These are phyloP conservation scores for Aphelinus certus DNA, from an alignment of 1,140 invertebrate genomes.

Conservation along the genomic window DNA sequence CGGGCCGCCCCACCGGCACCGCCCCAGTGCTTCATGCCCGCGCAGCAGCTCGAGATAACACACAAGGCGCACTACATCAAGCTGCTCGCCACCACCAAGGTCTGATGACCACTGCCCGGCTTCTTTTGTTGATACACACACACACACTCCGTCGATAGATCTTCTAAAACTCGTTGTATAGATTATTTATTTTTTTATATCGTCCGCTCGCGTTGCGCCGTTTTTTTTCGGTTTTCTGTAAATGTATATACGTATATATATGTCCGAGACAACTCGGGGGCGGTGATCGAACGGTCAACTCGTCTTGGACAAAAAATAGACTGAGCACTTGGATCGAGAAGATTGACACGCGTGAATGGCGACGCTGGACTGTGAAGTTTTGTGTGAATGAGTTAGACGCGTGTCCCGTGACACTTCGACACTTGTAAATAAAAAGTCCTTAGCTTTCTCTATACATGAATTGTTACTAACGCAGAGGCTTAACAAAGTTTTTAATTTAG, in stretches of 20 bases:
- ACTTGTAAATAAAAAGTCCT: constrained; percentile 10
- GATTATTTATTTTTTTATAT: too few species aligned
- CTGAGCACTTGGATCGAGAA: background rate
- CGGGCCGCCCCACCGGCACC: constrained; percentile 27
- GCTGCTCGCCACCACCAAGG: constrained; percentile 67
- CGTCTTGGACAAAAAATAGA: background rate
- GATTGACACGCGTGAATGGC: background rate
- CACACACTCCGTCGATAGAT: too few species aligned
- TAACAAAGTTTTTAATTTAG: constrained; percentile 10
- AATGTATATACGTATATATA: too few species aligned
- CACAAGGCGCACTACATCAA: constrained; percentile 68
- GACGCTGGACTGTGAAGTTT: background rate
- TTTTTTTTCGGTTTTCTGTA: too few species aligned
- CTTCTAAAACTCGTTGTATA: too few species aligned
- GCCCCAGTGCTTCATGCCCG: constrained; percentile 63
- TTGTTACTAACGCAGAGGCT: constrained; percentile 21
- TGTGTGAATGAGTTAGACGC: background rate
- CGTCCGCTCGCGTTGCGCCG: too few species aligned
- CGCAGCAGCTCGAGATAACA: constrained; percentile 64
- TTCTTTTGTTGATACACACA: too few species aligned
- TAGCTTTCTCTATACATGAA: background rate
- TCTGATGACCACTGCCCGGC: constrained; percentile 48
- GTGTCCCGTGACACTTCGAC: background rate
- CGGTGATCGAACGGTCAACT: background rate
- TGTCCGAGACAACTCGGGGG: background rate